Evolutionary conservation across 2,888 invertebrate species (phyloP).

Genomic region (Rotaria sp.): DNA sequence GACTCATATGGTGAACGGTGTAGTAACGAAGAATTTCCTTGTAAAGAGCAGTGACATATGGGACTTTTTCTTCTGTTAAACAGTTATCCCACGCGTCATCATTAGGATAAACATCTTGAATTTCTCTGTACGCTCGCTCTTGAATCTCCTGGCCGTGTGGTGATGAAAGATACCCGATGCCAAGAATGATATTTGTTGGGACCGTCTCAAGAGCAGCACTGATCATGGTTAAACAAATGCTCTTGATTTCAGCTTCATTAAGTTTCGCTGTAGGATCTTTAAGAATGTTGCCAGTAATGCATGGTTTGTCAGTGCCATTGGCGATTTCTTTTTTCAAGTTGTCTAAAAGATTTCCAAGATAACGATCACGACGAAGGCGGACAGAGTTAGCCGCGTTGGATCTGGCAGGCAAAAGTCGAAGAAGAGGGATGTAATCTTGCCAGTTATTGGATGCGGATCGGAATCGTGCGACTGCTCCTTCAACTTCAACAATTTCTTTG

Average conservation of each 20-base stretch:
- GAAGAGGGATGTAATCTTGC: conserved; percentile 16
- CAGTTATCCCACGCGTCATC: background rate
- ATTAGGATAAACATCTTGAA: background rate
- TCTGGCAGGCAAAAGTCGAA: background rate
- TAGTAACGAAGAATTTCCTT: conserved; percentile 17
- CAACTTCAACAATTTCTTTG: conserved; percentile 16
- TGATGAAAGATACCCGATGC: background rate
- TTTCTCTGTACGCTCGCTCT: background rate
- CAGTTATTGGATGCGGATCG: background rate
- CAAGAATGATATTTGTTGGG: background rate
- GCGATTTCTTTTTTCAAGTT: background rate
- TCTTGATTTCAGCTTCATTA: background rate
- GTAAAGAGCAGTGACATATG: background rate
- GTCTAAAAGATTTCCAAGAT: background rate
- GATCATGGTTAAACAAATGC: background rate
- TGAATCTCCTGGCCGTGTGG: conserved; percentile 16
- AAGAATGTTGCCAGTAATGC: background rate
- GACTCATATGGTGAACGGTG: background rate
- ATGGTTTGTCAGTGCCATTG: background rate
- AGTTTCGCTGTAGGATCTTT: conserved; percentile 17
- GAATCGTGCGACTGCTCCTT: background rate
- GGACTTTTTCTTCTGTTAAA: background rate
- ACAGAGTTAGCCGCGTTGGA: background rate
- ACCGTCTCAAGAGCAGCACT: background rate
- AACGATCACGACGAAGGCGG: conserved; percentile 11